These are phyloP conservation scores for Darevskia nairensis DNA, from an alignment of 2,797 vertebrate genomes.

Conservation along the genomic window DNA sequence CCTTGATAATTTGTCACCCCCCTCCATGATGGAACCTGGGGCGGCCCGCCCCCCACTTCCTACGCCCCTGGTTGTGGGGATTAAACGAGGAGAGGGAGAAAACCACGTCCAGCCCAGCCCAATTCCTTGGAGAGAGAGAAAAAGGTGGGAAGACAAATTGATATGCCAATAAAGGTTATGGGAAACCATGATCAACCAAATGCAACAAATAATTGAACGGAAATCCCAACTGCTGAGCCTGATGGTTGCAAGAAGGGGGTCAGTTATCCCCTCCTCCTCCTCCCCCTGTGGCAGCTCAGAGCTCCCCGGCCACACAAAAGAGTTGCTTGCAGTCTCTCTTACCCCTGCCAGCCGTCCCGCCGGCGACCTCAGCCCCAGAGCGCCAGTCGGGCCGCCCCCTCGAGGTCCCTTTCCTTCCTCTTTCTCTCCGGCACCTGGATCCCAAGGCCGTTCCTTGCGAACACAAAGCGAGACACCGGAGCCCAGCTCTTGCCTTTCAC, in stretches of 20 bases:
- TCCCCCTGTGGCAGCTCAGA: neutral
- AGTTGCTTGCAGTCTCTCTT: neutral
- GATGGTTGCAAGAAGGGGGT: neutral
- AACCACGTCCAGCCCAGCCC: no score
- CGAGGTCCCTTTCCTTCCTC: no score
- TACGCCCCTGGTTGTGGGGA: no score
- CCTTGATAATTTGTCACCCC: no score
- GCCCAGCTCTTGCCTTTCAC: neutral
- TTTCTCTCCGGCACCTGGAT: no score
- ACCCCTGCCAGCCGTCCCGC: neutral
- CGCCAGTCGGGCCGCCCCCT: neutral
- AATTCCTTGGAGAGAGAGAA: neutral
- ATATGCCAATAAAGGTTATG: no score
- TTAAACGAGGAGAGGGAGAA: neutral
- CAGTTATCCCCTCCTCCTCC: no score
- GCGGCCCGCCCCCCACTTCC: no score
- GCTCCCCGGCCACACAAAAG: neutral
- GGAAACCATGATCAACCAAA: no score
- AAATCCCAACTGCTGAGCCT: no score
- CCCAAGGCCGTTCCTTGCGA: neutral
- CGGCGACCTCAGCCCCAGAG: neutral
- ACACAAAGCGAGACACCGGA: neutral
- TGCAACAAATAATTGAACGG: no score
- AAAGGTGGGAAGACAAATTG: neutral
- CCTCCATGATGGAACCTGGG: no score